Percentiles rank a stretch among this genome's conserved stretches.
Evolutionary conservation across 1,140 invertebrate genomes (phyloP).

Genomic region (Chironomus tepperi): DNA sequence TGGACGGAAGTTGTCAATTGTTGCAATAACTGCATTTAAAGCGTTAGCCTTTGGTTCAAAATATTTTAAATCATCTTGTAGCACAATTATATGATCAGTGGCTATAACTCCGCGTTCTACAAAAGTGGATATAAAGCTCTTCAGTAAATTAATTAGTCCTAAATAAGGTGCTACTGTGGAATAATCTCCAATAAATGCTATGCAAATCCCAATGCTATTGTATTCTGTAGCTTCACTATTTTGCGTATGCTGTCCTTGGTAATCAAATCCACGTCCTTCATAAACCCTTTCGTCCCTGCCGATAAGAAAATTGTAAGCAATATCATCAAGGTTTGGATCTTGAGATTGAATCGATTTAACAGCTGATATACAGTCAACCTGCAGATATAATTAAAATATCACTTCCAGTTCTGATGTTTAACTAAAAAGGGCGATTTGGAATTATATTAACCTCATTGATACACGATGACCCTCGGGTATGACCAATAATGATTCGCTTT

Average conservation of each 20-base stretch:
- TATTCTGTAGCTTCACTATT: slow-evolving; percentile 49
- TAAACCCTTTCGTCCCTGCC: slow-evolving; percentile 56
- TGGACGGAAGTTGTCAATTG: background rate
- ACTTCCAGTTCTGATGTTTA: slow-evolving; percentile 17
- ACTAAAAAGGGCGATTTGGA: slow-evolving; percentile 3
- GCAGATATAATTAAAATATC: background rate
- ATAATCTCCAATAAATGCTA: slow-evolving; percentile 49
- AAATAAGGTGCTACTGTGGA: slow-evolving; percentile 25
- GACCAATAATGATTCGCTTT: slow-evolving; percentile 45
- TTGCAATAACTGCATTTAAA: background rate
- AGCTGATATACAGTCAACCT: slow-evolving; percentile 34
- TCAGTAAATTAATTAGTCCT: background rate
- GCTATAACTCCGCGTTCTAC: background rate
- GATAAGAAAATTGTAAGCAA: slow-evolving; percentile 54
- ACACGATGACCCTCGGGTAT: slow-evolving; percentile 44
- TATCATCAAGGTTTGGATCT: slow-evolving; percentile 43
- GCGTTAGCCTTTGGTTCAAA: background rate
- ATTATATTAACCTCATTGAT: slow-evolving; percentile 39
- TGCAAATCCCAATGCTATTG: slow-evolving; percentile 49
- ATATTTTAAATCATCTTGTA: background rate
- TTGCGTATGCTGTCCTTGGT: slow-evolving; percentile 39
- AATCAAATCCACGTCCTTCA: slow-evolving; percentile 45
- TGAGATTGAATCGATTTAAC: slow-evolving; percentile 45
- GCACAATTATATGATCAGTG: background rate
- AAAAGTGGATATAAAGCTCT: background rate